Evolutionary conservation across 2,888 invertebrate genomes (phyloP).

Genomic region (Palloptera scutellata): DNA sequence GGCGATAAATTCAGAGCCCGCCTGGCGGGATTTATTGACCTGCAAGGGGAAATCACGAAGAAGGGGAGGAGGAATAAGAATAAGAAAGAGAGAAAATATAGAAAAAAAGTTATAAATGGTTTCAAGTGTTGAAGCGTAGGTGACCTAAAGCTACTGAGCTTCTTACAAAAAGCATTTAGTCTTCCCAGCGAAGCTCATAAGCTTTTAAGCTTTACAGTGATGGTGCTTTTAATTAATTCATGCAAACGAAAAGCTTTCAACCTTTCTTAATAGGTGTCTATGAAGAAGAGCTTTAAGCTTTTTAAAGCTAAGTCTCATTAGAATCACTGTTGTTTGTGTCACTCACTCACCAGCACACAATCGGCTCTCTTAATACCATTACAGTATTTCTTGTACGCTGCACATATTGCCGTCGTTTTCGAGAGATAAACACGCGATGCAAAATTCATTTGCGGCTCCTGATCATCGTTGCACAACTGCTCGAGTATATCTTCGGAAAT

Average conservation of each 20-base stretch:
- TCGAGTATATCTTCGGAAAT: conserved; percentile 85
- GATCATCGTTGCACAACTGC: conserved; percentile 76
- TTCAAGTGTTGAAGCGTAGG: conserved; percentile 1
- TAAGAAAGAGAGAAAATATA: neutral
- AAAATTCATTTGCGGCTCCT: conserved; percentile 73
- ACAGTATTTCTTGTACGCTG: conserved; percentile 83
- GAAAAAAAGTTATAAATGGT: too few relatives aligned
- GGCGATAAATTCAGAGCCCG: conserved; percentile 80
- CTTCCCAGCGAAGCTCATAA: too few relatives aligned
- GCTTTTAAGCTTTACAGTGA: neutral
- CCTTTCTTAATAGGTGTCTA: too few relatives aligned
- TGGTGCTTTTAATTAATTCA: too few relatives aligned
- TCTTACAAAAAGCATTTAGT: neutral
- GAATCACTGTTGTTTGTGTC: neutral
- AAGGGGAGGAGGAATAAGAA: neutral
- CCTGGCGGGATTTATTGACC: conserved; percentile 76
- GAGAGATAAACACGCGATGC: conserved; percentile 76
- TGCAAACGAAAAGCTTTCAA: too few relatives aligned
- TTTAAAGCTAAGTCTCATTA: neutral
- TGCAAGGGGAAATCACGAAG: conserved; percentile 41
- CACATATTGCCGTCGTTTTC: conserved; percentile 77
- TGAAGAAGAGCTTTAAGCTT: too few relatives aligned
- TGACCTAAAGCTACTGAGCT: conserved; percentile 20
- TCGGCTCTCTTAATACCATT: conserved; percentile 85
- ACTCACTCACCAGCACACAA: conserved; percentile 75